These are phyloP conservation scores for Drosophila lacteicornis DNA, from an alignment of 1,140 invertebrate species.

Conservation along the genomic window DNA sequence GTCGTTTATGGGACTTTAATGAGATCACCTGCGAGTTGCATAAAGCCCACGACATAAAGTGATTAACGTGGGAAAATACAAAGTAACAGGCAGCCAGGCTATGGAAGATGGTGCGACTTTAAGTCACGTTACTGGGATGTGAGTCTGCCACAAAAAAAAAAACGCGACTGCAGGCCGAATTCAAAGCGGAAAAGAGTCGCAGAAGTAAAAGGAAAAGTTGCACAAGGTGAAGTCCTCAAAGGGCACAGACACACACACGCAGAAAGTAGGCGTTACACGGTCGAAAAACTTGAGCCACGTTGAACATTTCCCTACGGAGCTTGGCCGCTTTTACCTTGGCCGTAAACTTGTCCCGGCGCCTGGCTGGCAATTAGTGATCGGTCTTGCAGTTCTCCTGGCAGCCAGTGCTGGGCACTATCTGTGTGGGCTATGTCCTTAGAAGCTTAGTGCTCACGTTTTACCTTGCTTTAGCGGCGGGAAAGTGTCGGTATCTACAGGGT, in stretches of 20 bases:
- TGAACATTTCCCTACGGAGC: constrained; percentile 73
- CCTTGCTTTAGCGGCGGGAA: too few relatives aligned
- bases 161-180: neutral
- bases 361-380: constrained; percentile 76
- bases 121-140: constrained; percentile 9
- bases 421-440: neutral
- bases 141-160: neutral
- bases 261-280: constrained; percentile 63
- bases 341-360: constrained; percentile 76
- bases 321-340: constrained; percentile 73
- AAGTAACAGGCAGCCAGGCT: constrained; percentile 37
- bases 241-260: constrained; percentile 6
- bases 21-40: constrained; percentile 57
- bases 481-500: too few relatives aligned
- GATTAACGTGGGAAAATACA: constrained; percentile 46
- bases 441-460: neutral
- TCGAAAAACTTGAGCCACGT: constrained; percentile 66
- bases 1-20: constrained; percentile 71
- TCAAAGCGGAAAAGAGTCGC: constrained; percentile 33
- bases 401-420: neutral
- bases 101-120: constrained; percentile 25
- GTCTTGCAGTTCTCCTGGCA: constrained; percentile 46
- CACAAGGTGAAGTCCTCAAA: constrained; percentile 25
- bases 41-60: constrained; percentile 52
- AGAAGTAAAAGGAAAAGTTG: constrained; percentile 71